Percentiles rank a stretch among this genome's conserved stretches.
Evolutionary conservation across 2,888 invertebrate genomes (phyloP).

Genomic region (Omphaloscelis lunosa): DNA sequence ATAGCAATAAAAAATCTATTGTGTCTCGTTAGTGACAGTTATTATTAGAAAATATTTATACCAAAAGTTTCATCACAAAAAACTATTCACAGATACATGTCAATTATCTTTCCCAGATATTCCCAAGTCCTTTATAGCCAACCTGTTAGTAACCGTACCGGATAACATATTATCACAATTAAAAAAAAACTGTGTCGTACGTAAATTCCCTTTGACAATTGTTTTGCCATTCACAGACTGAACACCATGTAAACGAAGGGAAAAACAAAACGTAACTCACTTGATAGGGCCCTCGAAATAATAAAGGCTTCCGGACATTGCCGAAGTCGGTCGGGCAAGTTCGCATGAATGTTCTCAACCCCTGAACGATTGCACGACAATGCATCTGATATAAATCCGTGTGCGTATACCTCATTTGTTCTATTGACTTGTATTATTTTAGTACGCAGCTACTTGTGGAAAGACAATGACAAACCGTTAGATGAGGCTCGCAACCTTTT

Average conservation of each 20-base stretch:
- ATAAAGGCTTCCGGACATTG: conserved; percentile 84
- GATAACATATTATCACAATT: background rate
- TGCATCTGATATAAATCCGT: conserved; percentile 86
- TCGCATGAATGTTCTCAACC: conserved; percentile 83
- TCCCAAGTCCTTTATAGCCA: background rate
- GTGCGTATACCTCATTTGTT: conserved; percentile 66
- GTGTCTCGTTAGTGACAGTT: too few species aligned
- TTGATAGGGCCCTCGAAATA: conserved; percentile 84
- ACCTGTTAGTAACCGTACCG: background rate
- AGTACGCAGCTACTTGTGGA: conserved; percentile 45
- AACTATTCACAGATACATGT: background rate
- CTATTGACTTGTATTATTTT: conserved; percentile 59
- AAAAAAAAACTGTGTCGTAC: background rate
- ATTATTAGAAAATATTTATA: background rate
- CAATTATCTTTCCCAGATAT: background rate
- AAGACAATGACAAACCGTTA: conserved; percentile 66
- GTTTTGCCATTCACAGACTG: conserved; percentile 24
- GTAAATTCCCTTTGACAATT: conserved; percentile 2
- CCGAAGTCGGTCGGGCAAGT: conserved; percentile 67
- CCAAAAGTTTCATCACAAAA: background rate
- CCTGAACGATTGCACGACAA: conserved; percentile 80
- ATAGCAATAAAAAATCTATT: too few species aligned
- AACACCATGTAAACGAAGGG: conserved; percentile 76
- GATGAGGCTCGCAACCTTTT: conserved; percentile 40
- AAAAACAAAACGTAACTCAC: conserved; percentile 79